Base-by-base conservation (phyloP, 2,888 invertebrate species). In the Crossocerus cetratus region DNA sequence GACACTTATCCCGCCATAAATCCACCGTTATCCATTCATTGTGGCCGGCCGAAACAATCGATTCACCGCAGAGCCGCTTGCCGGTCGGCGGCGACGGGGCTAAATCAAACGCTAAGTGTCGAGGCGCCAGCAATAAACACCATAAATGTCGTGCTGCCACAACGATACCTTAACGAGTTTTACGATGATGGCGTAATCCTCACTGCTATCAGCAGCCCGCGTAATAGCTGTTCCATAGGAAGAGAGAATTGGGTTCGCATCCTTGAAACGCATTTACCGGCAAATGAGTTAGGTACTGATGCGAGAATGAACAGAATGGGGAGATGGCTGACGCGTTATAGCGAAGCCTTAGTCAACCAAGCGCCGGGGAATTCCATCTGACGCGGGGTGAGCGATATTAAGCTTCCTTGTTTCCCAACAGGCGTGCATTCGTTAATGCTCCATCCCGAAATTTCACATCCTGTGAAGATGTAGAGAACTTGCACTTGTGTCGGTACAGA, bases 21-120 rank as follows among this genome's bases (percentile, higher is more conserved):
- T 71, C 75, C 67, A 62, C 70, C 71, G 62, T 53, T 61, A 32
- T 11, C 58, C 64, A 76, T 76, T 75, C 67, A 53, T 53, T 16
- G 62, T 42, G 67, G 59, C 16, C 11, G 11, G 75, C 65, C 45
- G 58, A 74, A 66, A 58, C 45, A 43, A 23, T 4, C 65, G 76
- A 76, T 72, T 69, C 72, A 69, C 67, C 57, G 56, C 66, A 56
- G 59, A 74, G 66, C 56, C 59, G 58, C 57, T 42, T 54, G 56
- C n/a, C 61, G 69, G 62, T 21, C 45, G 58, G 63, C 66, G 59
- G 60, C 73, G 45, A 61, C 63, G 62, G 45, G 43, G 69, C 55
- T 74, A 78, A 80, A 80, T 80, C 80, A 68, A 65, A 63, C 68
- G 66, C 69, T 78, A 76, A 78, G 76, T 78, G 76, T 62, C 21